Conservation (phyloP, 2,888 invertebrate species). For the Phyllotreta striolata region DNA sequence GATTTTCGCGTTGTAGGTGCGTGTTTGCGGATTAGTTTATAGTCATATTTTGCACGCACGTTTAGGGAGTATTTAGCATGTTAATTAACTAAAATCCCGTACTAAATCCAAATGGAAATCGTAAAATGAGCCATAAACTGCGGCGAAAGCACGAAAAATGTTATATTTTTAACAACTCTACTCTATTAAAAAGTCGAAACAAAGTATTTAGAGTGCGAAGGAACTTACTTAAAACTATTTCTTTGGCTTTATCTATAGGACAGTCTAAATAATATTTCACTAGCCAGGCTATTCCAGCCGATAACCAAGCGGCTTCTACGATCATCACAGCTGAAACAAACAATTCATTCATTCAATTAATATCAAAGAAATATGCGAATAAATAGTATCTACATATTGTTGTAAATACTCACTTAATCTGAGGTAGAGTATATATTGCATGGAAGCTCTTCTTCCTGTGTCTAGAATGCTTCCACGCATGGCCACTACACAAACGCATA, state of each 20-base stretch:
- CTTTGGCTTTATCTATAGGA: conserved; percentile 73
- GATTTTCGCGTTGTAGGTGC: no score
- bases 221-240: conserved; percentile 75
- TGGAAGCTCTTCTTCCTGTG: conserved; percentile 74
- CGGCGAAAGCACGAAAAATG: conserved; percentile 1
- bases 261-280: conserved; percentile 73
- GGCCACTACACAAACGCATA: conserved; percentile 76
- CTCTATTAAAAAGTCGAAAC: no score
- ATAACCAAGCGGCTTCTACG: conserved; percentile 77
- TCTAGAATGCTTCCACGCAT: conserved; percentile 83
- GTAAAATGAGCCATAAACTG: background rate
- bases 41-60: no score
- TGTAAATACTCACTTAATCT: conserved; percentile 71
- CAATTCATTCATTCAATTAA: conserved; percentile 19
- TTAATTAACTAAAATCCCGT: no score
- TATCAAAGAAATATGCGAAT: no score
- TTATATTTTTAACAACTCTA: background rate
- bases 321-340: conserved; percentile 72
- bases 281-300: conserved; percentile 77
- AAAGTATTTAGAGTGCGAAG: background rate
- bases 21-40: background rate
- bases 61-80: no score
- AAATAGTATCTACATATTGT: no score
- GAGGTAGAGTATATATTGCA: conserved; percentile 82
- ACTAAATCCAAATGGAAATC: no score